Conservation (phyloP, 2,888 invertebrate genomes). For the Hirtodrosophila duncani region DNA sequence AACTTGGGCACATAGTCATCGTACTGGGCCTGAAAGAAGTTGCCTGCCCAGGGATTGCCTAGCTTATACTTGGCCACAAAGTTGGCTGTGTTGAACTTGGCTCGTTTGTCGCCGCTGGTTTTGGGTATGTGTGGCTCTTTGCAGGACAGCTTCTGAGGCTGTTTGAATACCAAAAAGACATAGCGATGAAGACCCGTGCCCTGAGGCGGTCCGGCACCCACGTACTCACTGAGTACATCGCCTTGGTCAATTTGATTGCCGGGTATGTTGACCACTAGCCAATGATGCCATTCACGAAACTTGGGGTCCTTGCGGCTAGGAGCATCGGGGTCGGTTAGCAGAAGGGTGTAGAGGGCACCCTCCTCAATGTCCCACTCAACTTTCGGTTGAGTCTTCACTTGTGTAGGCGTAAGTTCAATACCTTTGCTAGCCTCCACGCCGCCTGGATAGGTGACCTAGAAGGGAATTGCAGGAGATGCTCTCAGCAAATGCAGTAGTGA, state of each 20-base stretch:
- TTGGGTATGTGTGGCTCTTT: conserved; percentile 79
- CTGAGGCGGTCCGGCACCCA: conserved; percentile 91
- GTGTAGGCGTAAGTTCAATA: conserved; percentile 86
- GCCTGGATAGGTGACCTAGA: conserved; percentile 55
- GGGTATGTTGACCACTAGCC: conserved; percentile 94
- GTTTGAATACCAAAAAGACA: conserved; percentile 87
- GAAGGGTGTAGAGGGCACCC: conserved; percentile 69
- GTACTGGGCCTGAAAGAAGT: conserved; percentile 75
- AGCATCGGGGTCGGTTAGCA: conserved; percentile 90
- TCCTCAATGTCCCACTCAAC: conserved; percentile 72
- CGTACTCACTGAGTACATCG: conserved; percentile 87
- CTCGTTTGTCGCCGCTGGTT: conserved; percentile 79
- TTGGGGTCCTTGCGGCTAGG: conserved; percentile 89
- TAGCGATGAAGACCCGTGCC: conserved; percentile 88
- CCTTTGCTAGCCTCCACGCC: conserved; percentile 81
- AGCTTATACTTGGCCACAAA: conserved; percentile 90
- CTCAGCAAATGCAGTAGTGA: too few relatives aligned
- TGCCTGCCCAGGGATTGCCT: conserved; percentile 79
- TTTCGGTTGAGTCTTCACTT: conserved; percentile 75
- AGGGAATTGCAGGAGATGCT: accelerated
- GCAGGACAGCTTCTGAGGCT: conserved; percentile 82
- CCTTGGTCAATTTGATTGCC: conserved; percentile 85
- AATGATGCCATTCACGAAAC: conserved; percentile 93
- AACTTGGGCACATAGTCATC: conserved; percentile 79
- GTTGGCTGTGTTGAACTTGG: conserved; percentile 82